Percentiles rank a stretch among this genome's conserved stretches.
These are phyloP conservation scores for Brachyptera putata DNA, from an alignment of 2,888 invertebrate species.

Conservation along the genomic window DNA sequence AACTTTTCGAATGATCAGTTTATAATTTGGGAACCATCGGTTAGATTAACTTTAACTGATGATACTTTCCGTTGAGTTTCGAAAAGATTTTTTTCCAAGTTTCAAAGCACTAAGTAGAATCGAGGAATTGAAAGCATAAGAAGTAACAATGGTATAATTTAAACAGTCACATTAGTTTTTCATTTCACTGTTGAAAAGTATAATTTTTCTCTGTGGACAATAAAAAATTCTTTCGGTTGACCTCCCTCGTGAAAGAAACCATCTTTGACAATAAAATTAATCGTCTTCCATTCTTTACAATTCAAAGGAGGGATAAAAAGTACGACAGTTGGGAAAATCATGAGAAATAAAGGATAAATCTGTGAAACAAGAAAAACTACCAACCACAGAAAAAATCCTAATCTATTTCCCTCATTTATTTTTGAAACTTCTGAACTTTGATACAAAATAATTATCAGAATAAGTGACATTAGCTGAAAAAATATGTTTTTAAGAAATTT, in stretches of 20 bases:
- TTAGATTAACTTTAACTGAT: no score
- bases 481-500: no score
- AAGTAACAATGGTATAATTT: constrained; percentile 9
- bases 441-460: no score
- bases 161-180: background rate
- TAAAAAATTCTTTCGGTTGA: constrained; percentile 18
- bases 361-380: constrained; percentile 11
- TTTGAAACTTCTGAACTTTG: no score
- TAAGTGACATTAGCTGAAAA: no score
- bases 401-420: no score
- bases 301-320: constrained; percentile 21
- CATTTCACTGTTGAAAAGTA: background rate
- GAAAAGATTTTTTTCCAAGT: background rate
- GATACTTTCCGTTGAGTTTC: no score
- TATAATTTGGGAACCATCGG: no score
- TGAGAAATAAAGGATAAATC: constrained; percentile 8
- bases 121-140: background rate
- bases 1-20: no score
- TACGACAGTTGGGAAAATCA: background rate
- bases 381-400: constrained; percentile 11
- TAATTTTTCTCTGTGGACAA: constrained; percentile 1
- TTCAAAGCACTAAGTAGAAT: background rate
- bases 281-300: constrained; percentile 24
- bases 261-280: constrained; percentile 25
- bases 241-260: constrained; percentile 22